phyloP scores from a whole-genome alignment of 2,113 vertebrate species.

The Microcebus murinus region DNA sequence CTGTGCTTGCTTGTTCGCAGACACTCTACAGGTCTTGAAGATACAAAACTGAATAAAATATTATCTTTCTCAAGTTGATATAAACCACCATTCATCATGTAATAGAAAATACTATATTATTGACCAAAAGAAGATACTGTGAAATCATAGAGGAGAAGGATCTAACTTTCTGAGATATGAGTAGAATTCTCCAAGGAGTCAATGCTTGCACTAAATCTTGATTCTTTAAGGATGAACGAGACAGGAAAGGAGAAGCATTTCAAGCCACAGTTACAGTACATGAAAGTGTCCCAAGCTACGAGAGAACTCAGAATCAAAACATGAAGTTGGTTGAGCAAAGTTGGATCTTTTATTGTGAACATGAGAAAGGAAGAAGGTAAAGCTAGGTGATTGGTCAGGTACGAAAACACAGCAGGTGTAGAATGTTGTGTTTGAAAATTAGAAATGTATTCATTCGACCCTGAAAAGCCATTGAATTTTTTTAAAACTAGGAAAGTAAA shows the following conservation, averaged over 20 bases:
- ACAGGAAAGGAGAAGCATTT: background rate
- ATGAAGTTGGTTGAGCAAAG: background rate
- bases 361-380: background rate
- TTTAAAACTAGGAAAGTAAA: background rate
- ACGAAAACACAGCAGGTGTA: background rate
- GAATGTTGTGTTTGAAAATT: background rate
- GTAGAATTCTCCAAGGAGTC: background rate
- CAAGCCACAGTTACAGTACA: background rate
- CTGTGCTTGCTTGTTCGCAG: background rate
- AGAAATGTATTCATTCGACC: background rate
- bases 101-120: background rate
- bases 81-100: background rate
- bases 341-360: background rate
- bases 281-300: background rate
- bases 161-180: background rate
- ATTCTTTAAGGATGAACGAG: background rate
- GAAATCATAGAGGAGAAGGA: background rate
- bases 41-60: background rate
- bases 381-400: background rate
- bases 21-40: background rate
- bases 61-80: background rate
- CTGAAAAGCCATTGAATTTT: background rate
- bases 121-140: background rate
- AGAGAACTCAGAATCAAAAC: background rate
- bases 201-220: background rate